phyloP scores from a whole-genome alignment of 2,797 vertebrate species.

The Lepus oiostolus region DNA sequence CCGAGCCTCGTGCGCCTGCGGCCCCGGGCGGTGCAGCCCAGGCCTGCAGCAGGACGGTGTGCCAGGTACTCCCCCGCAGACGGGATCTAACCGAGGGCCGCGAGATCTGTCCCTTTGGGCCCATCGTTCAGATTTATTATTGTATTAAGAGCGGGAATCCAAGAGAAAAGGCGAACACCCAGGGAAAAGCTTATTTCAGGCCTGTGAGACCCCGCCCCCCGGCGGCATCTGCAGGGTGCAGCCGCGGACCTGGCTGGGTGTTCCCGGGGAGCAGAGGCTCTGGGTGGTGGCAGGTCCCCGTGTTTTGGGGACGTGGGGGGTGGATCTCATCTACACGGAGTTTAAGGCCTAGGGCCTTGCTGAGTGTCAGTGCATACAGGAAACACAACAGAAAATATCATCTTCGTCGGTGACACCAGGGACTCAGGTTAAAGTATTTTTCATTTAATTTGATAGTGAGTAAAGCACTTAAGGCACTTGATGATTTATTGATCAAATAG shows the following conservation, averaged over 20 bases:
- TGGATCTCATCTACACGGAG: no score
- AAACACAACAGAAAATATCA: conserved; percentile 88
- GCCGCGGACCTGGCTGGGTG: background rate
- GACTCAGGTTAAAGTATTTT: conserved; percentile 90
- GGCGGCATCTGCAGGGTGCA: background rate
- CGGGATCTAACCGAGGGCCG: conserved; percentile 46
- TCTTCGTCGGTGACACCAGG: conserved; percentile 88
- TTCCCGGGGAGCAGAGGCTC: no score
- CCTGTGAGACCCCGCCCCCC: background rate
- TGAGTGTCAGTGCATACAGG: conserved; percentile 85
- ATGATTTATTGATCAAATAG: conserved; percentile 92
- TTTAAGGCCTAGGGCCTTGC: conserved; percentile 75
- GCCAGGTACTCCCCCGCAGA: no score
- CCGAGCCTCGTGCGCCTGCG: no score
- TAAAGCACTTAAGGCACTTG: conserved; percentile 90
- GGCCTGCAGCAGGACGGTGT: no score
- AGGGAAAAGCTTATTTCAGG: conserved; percentile 79
- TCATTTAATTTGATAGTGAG: conserved; percentile 90
- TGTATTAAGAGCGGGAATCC: conserved; percentile 77
- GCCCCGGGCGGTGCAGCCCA: no score
- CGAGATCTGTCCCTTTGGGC: conserved; percentile 65
- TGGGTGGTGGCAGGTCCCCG: background rate
- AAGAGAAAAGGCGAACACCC: conserved; percentile 82
- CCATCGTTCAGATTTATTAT: conserved; percentile 77
- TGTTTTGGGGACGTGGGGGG: background rate